A percentile compares a stretch with the other conserved stretches of the same genome.
These are phyloP conservation scores for Cisticola juncidis DNA, from an alignment of 2,113 vertebrate genomes.

Conservation along the genomic window DNA sequence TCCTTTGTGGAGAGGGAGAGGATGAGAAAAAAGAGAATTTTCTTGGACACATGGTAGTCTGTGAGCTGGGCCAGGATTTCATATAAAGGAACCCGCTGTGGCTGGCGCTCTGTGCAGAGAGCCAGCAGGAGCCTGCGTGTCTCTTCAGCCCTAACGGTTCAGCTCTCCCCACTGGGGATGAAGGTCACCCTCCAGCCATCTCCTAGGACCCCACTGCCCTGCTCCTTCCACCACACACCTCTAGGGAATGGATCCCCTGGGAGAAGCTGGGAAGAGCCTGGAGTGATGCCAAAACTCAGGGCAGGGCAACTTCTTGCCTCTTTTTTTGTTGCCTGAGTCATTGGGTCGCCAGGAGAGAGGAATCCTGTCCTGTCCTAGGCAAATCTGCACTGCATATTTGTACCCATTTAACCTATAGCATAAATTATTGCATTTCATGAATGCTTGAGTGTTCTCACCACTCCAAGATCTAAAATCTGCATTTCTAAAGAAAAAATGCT, in stretches of 20 bases:
- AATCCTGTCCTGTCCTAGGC: background rate
- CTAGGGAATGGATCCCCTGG: background rate
- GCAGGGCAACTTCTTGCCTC: accelerated
- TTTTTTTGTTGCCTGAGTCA: background rate
- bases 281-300: background rate
- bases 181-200: background rate
- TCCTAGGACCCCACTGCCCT: background rate
- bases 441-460: background rate
- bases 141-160: background rate
- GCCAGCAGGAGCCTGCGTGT: background rate
- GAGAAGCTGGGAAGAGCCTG: background rate
- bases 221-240: background rate
- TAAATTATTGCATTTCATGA: background rate
- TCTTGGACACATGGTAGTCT: conserved; percentile 50
- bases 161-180: background rate
- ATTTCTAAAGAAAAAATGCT: background rate
- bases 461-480: background rate
- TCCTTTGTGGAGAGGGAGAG: conserved; percentile 33
- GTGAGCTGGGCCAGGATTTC: background rate
- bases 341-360: background rate
- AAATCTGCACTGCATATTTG: background rate
- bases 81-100: conserved; percentile 4
- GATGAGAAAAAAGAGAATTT: conserved; percentile 52
- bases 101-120: background rate
- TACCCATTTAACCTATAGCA: background rate